Base-by-base conservation (phyloP, 2,888 invertebrate species). In the Carcina quercana region DNA sequence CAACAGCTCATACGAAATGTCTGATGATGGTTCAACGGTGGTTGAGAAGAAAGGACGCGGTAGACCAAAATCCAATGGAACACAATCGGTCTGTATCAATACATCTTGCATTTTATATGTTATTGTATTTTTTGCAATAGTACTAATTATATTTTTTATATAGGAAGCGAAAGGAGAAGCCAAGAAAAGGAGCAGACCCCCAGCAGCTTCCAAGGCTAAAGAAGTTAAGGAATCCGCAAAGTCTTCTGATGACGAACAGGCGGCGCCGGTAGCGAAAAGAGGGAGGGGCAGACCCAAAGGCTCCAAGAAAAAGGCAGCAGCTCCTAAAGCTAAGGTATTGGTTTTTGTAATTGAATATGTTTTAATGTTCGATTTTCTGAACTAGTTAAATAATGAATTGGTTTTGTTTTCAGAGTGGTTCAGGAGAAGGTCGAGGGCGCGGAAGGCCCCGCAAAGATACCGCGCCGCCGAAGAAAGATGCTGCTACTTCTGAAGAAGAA, bases 281-380 rank as follows among this genome's bases (percentile, higher is more conserved):
- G 86, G 86, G 13, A 64, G 86, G 54, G 86, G 86, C 44, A 72
- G 86, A 45, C 86, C 86, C 13, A 86, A 86, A 50, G 86, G 86
- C 20, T 72, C 86, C 13, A 85, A 86, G 63, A 86, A 86, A 62
- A 86, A 80, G 63, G 65, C 67, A 34, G 68, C 70, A 43, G 75
- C 70, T 37, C 58, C 58, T 27, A 84, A 80, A 48, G 68, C 67
- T 45, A 85, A 85, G 74, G 84, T 84, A 33, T 32, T 19, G 2
- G 6, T 7, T 19, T 19, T 19, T 7, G 6, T 19, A 8, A 24
- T 1, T 25, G n/a, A 13, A 11, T 4, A 1, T 8, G 5, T 13
- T 11, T 25, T 13, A 13, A 25, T 13, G 12, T 25, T 24, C 7
- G n/a, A 13, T 13, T 28, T 13, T 3, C 2, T 8, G 3, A 14